Conservation (phyloP, 2,113 vertebrate genomes). For the Morone chrysops region DNA sequence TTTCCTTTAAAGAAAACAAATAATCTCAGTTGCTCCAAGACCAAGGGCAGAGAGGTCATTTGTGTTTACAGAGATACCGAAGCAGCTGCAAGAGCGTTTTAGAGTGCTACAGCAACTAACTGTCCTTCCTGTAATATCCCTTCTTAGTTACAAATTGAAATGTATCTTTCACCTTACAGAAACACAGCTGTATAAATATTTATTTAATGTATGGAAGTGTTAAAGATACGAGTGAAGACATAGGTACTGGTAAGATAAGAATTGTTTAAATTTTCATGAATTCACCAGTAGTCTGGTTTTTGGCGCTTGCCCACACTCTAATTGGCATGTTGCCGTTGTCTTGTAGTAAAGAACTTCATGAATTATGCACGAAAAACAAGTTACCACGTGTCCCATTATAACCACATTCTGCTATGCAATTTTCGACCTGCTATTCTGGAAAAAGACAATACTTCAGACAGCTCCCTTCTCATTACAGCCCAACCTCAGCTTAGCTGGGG, state of each 20-base stretch:
- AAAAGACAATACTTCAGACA: slow-evolving; percentile 72
- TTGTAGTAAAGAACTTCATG: slow-evolving; percentile 75
- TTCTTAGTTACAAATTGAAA: slow-evolving; percentile 56
- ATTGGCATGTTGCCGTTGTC: slow-evolving; percentile 82
- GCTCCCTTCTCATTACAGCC: slow-evolving; percentile 73
- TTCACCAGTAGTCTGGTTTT: slow-evolving; percentile 76
- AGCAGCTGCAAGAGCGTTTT: slow-evolving; percentile 44
- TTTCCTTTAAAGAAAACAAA: slow-evolving; percentile 19
- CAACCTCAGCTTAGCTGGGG: slow-evolving; percentile 32
- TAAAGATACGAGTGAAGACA: slow-evolving; percentile 49
- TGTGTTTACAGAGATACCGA: slow-evolving; percentile 38
- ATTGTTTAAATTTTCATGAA: slow-evolving; percentile 81
- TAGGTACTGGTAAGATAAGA: slow-evolving; percentile 57
- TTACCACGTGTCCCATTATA: slow-evolving; percentile 77
- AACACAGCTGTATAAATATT: slow-evolving; percentile 76
- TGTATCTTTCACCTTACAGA: slow-evolving; percentile 62
- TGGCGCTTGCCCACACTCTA: slow-evolving; percentile 73
- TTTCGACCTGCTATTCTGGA: slow-evolving; percentile 59
- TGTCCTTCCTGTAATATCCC: slow-evolving; percentile 37
- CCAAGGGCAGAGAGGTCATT: slow-evolving; percentile 19
- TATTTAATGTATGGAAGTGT: slow-evolving; percentile 62
- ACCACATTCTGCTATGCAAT: slow-evolving; percentile 71
- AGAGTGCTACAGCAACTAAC: slow-evolving; percentile 22
- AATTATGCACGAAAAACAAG: slow-evolving; percentile 84
- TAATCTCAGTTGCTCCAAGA: slow-evolving; percentile 1